Conservation (phyloP, 2,888 invertebrate genomes). For the Caenorhabditis sp. region DNA sequence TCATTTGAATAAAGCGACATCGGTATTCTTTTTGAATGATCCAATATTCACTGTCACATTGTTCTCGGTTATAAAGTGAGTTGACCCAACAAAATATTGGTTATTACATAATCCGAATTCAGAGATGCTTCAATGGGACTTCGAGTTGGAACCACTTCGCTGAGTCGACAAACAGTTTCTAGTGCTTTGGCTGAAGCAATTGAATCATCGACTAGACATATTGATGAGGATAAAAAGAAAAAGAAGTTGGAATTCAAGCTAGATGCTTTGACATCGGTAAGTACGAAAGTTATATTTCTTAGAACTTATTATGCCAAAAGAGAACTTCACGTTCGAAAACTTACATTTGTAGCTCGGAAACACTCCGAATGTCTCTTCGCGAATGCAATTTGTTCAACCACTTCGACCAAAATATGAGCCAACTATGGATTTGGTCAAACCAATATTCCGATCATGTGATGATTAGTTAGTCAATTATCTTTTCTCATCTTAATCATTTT, state of each 20-base stretch:
- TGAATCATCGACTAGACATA: slow-evolving; percentile 10
- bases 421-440: slow-evolving; percentile 27
- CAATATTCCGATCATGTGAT: slow-evolving; percentile 20
- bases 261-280: slow-evolving; percentile 26
- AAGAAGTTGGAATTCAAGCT: slow-evolving; percentile 27
- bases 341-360: slow-evolving; percentile 27
- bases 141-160: slow-evolving; percentile 17
- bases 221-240: slow-evolving; percentile 4
- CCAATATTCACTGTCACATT: slow-evolving; percentile 23
- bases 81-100: neutral
- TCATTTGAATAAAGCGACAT: slow-evolving; percentile 27
- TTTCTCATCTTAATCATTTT: neutral
- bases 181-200: slow-evolving; percentile 28
- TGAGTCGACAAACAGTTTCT: slow-evolving; percentile 23
- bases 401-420: slow-evolving; percentile 38
- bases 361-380: slow-evolving; percentile 40
- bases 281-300: neutral
- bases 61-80: slow-evolving; percentile 30
- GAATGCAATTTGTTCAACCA: slow-evolving; percentile 45
- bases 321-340: too few species aligned
- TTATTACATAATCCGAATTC: neutral
- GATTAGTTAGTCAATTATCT: slow-evolving; percentile 1
- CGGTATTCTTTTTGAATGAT: slow-evolving; percentile 41
- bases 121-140: slow-evolving; percentile 37
- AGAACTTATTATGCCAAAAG: too few species aligned